Evolutionary conservation across 2,797 vertebrate genomes (phyloP), one percentile per base, ranked within the genome.

Genomic region (Sebastes reedi): DNA sequence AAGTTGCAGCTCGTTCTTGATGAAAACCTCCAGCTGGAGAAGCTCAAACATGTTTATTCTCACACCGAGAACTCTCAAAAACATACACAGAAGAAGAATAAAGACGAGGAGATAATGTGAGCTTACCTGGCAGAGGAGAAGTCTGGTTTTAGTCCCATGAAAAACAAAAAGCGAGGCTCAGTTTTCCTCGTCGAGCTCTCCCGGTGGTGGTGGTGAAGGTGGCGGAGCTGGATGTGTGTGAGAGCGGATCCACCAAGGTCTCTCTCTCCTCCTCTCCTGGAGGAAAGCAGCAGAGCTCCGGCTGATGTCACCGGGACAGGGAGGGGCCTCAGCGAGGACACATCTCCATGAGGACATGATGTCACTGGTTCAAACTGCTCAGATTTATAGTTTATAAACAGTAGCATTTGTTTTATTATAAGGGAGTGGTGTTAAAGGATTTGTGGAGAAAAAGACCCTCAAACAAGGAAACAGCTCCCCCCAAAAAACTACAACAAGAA

Each of bases 241-340:
- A 9, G 39, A 54, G 56, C 58, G 59, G 30, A 71, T 67, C 18
- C 55, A 24, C 76, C 30, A 83, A 30, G 82, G 50, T 58, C 75
- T 42, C 39, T 42, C 39, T 42, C 39, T 16, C 39, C 39, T 42
- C 39, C 39, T 42, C 39, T 85, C 66, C 81, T 39, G 78, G 80
- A 87, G 84, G 77, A 82, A 55, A 85, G 80, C 30, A 58, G 80
- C 79, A 39, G 76, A 72, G 86, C 80, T 82, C 79, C 71, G 79
- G 68, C 82, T 94, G 92, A 93, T 84, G 92, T 93, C 93, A 92
- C 80, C 55, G 70, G 77, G 72, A 71, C 22, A 66, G 89, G 90
- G 90, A 79, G 92, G 88, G 75, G 92, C 91, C 66, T 88, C 74
- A 1, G 55, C 62, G 67, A 70, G 8, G 9, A 5, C 55, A 46